Evolutionary conservation across 2,888 invertebrate species (phyloP), one percentile per base, ranked within the genome.

Genomic region (Troides oblongomaculatus): DNA sequence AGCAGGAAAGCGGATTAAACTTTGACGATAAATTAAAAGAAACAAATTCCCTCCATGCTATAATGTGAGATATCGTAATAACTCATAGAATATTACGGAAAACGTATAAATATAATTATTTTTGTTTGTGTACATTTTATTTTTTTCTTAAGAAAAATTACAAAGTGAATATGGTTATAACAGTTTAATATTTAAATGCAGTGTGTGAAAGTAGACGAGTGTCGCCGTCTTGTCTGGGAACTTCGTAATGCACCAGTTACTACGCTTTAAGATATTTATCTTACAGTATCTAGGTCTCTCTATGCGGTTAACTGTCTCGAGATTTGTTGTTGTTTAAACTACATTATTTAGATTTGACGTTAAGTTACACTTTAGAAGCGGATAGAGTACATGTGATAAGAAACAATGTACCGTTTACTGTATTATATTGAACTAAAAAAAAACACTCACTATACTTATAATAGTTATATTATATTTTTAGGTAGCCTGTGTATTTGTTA

Each of bases 181-280:
- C 10, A 50, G 14, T 18, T 50, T 14, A 50, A 50, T 50, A 50
- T 50, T 50, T 50, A 50, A 50, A 50, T 18, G 50, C 50, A 50
- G 17, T 50, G 50, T 17, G 4, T 17, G 50, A 1, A 50, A 50
- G 50, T 17, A 18, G 39, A 67, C 36, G 23, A 43, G 18, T 23
- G 62, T 62, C 61, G 57, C 39, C 56, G 67, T 57, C 62, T 61
- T 66, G 57, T 67, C 43, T 62, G 39, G 39, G 50, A 66, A 66
- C 61, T 62, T 67, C 30, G 30, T 46, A 59, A 53, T 53, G 66
- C 60, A 59, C 59, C 23, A 59, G 65, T 65, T 30, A 65, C 58
- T 46, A n/a, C n/a, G 46, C 39, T 59, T 43, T 46, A 59, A 64
- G 30, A 65, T 65, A 59, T 65, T 65, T 65, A 65, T 65, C 50